Evolutionary conservation across 2,888 invertebrate genomes (phyloP).

Genomic region (Pseudococcus jackbeardsleyi): DNA sequence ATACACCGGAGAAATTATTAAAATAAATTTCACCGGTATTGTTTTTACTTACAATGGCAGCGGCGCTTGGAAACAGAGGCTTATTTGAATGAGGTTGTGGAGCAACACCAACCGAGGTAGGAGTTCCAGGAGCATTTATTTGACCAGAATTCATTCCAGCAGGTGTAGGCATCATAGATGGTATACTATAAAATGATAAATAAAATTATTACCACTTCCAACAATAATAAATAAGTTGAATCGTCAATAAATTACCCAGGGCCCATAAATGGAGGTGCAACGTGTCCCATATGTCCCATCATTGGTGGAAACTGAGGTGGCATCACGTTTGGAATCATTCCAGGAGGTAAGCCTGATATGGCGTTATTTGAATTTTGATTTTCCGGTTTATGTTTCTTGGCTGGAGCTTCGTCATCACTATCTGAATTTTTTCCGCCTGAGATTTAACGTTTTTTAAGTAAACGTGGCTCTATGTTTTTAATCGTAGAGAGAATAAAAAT

Average conservation of each 20-base stretch:
- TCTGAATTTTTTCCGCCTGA: constrained; percentile 73
- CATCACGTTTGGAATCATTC: constrained; percentile 74
- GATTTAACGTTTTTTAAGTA: not conserved
- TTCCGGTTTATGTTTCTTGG: constrained; percentile 81
- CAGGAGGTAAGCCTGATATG: constrained; percentile 74
- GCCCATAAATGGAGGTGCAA: constrained; percentile 84
- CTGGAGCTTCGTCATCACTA: constrained; percentile 86
- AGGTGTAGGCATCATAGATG: constrained; percentile 65
- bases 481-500: not conserved
- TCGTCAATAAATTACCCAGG: constrained; percentile 72
- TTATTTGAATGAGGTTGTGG: constrained; percentile 72
- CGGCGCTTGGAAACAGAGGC: constrained; percentile 87
- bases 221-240: not conserved
- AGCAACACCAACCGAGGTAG: constrained; percentile 56
- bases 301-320: constrained; percentile 76
- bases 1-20: no score
- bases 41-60: constrained; percentile 71
- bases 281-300: constrained; percentile 78
- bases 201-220: not conserved
- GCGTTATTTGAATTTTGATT: constrained; percentile 69
- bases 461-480: not conserved
- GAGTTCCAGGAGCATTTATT: constrained; percentile 72
- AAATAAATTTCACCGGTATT: not conserved
- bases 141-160: constrained; percentile 66
- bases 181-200: constrained; percentile 53